Percentiles rank a stretch among this genome's conserved stretches.
Conservation (phyloP, 1,140 invertebrate species). For the Aphis gossypii region DNA sequence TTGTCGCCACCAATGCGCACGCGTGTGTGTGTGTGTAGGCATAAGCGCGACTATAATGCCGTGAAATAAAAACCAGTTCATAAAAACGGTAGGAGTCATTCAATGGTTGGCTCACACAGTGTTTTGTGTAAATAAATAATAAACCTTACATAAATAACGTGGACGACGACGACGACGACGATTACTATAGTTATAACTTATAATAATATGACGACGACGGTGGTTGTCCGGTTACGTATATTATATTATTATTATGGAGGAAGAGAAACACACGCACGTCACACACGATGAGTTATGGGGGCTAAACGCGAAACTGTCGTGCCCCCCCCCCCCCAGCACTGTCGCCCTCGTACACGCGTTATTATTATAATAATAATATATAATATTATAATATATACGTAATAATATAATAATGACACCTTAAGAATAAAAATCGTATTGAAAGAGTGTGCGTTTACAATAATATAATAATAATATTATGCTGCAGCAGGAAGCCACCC, state of each 20-base stretch:
- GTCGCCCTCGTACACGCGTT: neutral
- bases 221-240: conserved; percentile 3
- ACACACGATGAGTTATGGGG: conserved; percentile 50
- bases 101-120: conserved; percentile 53
- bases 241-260: neutral
- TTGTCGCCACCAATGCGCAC: neutral
- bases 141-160: conserved; percentile 57
- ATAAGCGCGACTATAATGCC: conserved; percentile 1
- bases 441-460: conserved; percentile 44
- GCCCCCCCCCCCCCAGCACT: no score
- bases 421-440: conserved; percentile 52
- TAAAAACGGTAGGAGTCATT: conserved; percentile 57
- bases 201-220: neutral
- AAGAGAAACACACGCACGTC: conserved; percentile 11
- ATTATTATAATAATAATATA: conserved; percentile 3
- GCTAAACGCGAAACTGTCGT: conserved; percentile 31
- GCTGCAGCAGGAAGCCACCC: conserved; percentile 49
- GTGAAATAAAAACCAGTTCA: conserved; percentile 56
- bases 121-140: conserved; percentile 58
- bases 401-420: conserved; percentile 49
- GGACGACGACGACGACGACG: conserved; percentile 39
- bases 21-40: neutral
- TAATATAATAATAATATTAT: conserved; percentile 14
- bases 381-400: neutral
- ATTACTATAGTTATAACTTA: conserved; percentile 12